Base-by-base conservation (phyloP, 2,797 vertebrate species). In the Muraenolepis orangiensis region DNA sequence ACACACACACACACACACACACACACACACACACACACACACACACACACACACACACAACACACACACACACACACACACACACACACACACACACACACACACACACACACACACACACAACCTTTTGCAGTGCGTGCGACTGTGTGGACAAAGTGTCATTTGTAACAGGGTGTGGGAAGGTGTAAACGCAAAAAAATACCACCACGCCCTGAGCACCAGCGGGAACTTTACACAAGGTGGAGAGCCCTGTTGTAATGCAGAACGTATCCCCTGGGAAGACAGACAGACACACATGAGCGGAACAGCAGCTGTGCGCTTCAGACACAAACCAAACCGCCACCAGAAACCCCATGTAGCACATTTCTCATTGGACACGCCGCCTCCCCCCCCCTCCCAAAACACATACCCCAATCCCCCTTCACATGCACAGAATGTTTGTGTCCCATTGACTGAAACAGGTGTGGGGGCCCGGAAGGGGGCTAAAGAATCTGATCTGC, bases 301-400 rank as follows among this genome's bases (percentile, higher is more conserved):
- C 85, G 86, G 87, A 46, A 18, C 87, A 87, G 86, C 82, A 76
- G 73, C 34, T 71, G 78, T 75, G 26, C n/a, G 26, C 85, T 79
- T 74, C 77, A 78, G 85, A 70, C 88, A 74, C 84, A 85, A 76
- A 71, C 78, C 61, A 3, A n/a, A 8, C 8, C 32, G 79, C 78
- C 89, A 91, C 84, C 87, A 71, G 86, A 89, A 90, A 89, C 83
- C 85, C 87, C 69, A 84, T 87, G 84, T 87, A 91, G 87, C 88
- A 89, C 89, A 88, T 88, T 87, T 86, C 81, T 84, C 85, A 88
- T 91, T 90, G 75, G 87, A 82, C 86, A 83, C 74, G 84, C 84
- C 83, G 84, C 84, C 81, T 79, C 76, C 79, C 81, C 87, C 84
- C 86, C 85, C 85, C 84, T 85, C 81, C 82, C 82, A n/a, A n/a